Evolutionary conservation across 2,113 vertebrate species (phyloP).

Genomic region (Cinclus mexicanus): DNA sequence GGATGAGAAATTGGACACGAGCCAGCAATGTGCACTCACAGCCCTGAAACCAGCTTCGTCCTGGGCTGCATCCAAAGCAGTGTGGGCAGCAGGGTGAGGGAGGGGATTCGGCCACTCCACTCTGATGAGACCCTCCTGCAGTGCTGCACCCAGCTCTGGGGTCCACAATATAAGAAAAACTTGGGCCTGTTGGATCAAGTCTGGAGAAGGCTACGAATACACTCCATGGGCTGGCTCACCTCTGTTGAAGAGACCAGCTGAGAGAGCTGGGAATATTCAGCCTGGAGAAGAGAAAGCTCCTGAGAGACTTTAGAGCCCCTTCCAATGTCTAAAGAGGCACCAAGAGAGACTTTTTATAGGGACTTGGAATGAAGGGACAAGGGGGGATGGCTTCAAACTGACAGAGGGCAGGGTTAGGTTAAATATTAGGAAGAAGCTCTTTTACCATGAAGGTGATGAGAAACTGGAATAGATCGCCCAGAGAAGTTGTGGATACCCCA

Average conservation of each 20-base stretch:
- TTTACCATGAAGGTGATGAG: background rate
- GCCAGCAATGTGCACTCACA: background rate
- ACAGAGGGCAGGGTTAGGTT: background rate
- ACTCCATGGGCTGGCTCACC: background rate
- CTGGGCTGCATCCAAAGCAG: background rate
- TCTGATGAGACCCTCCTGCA: background rate
- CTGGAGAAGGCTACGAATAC: background rate
- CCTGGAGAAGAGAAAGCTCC: background rate
- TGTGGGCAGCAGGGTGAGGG: rapidly evolving
- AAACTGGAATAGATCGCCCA: background rate
- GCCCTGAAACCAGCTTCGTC: background rate
- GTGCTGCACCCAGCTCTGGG: background rate
- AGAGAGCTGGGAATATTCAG: background rate
- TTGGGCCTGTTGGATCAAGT: background rate
- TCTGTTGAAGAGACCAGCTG: background rate
- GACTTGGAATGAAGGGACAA: background rate
- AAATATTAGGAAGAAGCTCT: background rate
- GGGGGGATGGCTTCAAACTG: background rate
- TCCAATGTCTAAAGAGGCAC: background rate
- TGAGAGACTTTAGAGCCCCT: background rate
- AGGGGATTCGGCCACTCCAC: background rate
- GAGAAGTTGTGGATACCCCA: no score
- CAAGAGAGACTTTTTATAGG: background rate
- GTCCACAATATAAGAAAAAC: background rate
- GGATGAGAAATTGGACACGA: background rate